Evolutionary conservation across 2,888 invertebrate species (phyloP), one percentile per base, ranked within the genome.

Genomic region (Cacoxenus indagator): DNA sequence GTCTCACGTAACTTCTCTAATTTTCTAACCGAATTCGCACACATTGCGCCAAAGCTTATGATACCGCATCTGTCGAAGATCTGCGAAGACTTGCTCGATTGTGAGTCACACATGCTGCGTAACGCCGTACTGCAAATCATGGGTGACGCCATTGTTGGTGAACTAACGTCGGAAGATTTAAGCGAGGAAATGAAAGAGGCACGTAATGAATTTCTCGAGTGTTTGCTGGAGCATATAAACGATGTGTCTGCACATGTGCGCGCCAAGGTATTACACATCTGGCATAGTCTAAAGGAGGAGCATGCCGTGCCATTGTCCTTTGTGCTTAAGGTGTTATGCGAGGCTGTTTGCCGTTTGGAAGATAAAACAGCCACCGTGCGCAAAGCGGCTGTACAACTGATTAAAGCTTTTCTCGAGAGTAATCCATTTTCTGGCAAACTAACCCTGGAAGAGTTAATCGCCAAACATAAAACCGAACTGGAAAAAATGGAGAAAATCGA

Each of bases 181-280:
- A 89, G 91, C 22, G 91, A 92, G 37, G 92, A 92, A 70, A 90
- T 92, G 76, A 92, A 92, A 74, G 89, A 90, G 55, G 90, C 91
- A 57, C 90, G 96, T 1, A 94, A 97, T 84, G 92, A 94, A 77
- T 93, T 96, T 81, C 90, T 98, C 3, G 92, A 94, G 67, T 91
- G 92, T 83, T 88, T 98, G 17, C 90, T 93, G 80, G 94, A 95
- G 48, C 97, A 98, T 84, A 91, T 97, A 66, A 91, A 93, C 74
- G 98, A 99, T 84, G 87, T 91, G 2, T 93, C 96, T 61, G 95
- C 96, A 0, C 94, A 94, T 84, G 97, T 97, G 0, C 90, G 98
- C 26, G 92, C 95, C 26, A 96, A 94, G 90, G 94, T 93, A 69
- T 75, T 98, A 45, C 94, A 96, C 85, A 92, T 95, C 72, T 96